phyloP scores from a whole-genome alignment of 2,113 vertebrate species.

The Coregonus clupeaformis region DNA sequence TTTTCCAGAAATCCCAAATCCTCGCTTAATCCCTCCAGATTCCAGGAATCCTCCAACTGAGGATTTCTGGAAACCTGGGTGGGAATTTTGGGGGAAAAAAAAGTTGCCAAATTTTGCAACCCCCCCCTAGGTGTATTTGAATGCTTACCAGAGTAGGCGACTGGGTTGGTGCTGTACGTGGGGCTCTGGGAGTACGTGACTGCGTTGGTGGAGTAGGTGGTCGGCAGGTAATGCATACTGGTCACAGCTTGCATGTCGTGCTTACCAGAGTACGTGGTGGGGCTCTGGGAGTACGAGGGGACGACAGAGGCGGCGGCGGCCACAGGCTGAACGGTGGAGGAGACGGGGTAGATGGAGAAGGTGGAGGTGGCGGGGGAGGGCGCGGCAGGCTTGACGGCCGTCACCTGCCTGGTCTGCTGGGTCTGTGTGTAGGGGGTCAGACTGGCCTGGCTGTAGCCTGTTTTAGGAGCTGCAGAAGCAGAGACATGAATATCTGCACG shows the following conservation, averaged over 20 bases:
- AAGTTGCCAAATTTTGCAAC: no score
- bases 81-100: no score
- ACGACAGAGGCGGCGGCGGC: constrained; percentile 89
- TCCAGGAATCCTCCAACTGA: no score
- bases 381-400: constrained; percentile 94
- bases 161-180: neutral
- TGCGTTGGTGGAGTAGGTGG: neutral
- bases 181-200: neutral
- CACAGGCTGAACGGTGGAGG: constrained; percentile 91
- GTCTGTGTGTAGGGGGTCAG: constrained; percentile 93
- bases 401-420: constrained; percentile 95
- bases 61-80: no score
- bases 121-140: no score
- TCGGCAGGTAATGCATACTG: neutral
- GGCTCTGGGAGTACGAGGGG: constrained; percentile 95
- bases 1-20: no score
- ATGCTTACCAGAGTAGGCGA: neutral
- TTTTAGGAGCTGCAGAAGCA: constrained; percentile 81
- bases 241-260: no score
- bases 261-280: constrained; percentile 88
- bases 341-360: constrained; percentile 97
- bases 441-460: constrained; percentile 88
- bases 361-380: constrained; percentile 93
- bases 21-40: no score
- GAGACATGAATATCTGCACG: neutral